A percentile compares a stretch with the other conserved stretches of the same genome.
Evolutionary conservation across 2,888 invertebrate genomes (phyloP).

Genomic region (Lasioglossum vierecki): DNA sequence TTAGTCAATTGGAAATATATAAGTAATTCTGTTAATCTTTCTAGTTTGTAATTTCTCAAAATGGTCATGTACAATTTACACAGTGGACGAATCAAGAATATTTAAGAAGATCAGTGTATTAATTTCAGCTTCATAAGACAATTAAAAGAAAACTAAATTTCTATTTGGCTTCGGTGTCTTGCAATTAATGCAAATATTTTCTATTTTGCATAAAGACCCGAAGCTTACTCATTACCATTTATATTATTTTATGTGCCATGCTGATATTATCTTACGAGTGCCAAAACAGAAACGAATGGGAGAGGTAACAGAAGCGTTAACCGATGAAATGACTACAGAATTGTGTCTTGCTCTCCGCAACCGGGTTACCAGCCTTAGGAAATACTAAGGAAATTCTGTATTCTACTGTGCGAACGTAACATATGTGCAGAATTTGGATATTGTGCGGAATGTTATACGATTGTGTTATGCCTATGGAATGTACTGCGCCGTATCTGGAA

Average conservation of each 20-base stretch:
- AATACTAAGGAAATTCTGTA: not conserved
- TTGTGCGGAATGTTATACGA: not conserved
- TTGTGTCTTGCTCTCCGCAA: not conserved
- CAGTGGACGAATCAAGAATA: too few relatives aligned
- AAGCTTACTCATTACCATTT: not conserved
- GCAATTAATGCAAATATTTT: too few relatives aligned
- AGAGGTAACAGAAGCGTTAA: not conserved
- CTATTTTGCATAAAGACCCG: too few relatives aligned
- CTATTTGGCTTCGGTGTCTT: too few relatives aligned
- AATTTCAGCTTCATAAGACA: too few relatives aligned
- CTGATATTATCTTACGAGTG: not conserved
- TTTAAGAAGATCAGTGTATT: too few relatives aligned
- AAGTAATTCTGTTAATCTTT: too few relatives aligned
- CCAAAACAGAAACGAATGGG: not conserved
- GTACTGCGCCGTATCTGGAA: not conserved
- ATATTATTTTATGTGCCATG: not conserved
- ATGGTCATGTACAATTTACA: too few relatives aligned
- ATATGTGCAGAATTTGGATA: conserved; percentile 4
- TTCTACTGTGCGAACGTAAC: not conserved
- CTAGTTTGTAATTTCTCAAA: too few relatives aligned
- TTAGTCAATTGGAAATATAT: too few relatives aligned
- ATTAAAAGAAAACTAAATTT: too few relatives aligned
- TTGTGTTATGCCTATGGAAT: conserved; percentile 1
- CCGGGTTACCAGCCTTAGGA: not conserved
- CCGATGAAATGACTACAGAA: not conserved